Evolutionary conservation across 2,888 invertebrate species (phyloP), one percentile per base, ranked within the genome.

Genomic region (Drosophila trichaetosa): DNA sequence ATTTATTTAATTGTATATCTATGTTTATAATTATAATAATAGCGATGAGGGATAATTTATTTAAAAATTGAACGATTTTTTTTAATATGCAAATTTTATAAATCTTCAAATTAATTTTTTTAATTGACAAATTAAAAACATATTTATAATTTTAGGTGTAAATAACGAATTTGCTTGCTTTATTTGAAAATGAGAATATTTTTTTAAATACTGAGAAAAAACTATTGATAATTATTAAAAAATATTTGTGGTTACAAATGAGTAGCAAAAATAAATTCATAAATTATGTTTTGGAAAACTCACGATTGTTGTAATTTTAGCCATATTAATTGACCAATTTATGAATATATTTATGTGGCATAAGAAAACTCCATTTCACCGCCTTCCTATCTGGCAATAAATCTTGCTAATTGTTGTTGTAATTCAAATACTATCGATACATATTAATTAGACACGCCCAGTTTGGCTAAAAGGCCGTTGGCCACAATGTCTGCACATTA

Each of bases 351-450:
- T 68, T 76, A 66, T 75, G 77, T 64, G 58, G 49, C 69, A 49
- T 18, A 60, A 49, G 58, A 76, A 81, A 73, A 64, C 59, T 61
- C 38, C 72, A 89, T 76, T 87, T 87, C 70, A 76, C 79, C 86
- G 77, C 69, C 77, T 76, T 71, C 73, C 52, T 84, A 84, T 84
- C 89, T 70, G 46, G 63, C 73, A 62, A 84, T 85, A 84, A 82
- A 85, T 85, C 87, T 78, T 62, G 78, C 80, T 89, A 85, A 85
- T 85, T 89, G 85, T 87, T 76, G 82, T 82, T 85, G 84, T 80
- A 87, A 89, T 74, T 85, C 87, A 89, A 89, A 89, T 87, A 75
- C 77, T 54, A 84, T 70, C 80, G 89, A 85, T 89, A 89, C 89
- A 89, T 85, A 85, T 89, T 89, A 89, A 85, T 85, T 85, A 87